Base-by-base conservation (phyloP, 2,888 invertebrate genomes). In the Drosophila suboccidentalis region DNA sequence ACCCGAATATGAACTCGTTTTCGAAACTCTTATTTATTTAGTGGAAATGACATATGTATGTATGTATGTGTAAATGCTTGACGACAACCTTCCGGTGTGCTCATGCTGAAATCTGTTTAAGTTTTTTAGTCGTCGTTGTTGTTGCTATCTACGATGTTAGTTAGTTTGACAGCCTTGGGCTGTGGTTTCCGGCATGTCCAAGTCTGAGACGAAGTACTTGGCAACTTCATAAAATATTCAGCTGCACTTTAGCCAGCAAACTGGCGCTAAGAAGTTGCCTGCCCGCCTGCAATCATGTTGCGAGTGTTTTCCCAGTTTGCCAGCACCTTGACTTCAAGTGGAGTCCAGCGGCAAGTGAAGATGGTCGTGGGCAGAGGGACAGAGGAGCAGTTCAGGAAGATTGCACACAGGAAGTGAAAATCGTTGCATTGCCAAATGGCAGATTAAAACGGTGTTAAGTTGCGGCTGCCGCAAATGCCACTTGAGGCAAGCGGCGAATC, bases 201-300 rank as follows among this genome's bases (percentile, higher is more conserved):
- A 72, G 78, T 78, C 41, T 32, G 75, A 86, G 78, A 83, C 79
- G 79, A 79, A 87, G 90, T 81, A 68, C 85, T 87, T 77, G 77
- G 73, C 83, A 87, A 90, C 72, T 90, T 88, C 78, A 81, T 88
- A 81, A 90, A 90, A 88, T 88, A 88, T 90, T 90, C 90, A 90
- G 79, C 76, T 86, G 90, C 89, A 88, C 90, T 88, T 90, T 83
- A 78, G 73, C 76, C 77, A 68, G 73, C 49, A 89, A 78, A 78
- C 78, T 72, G 86, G 69, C 75, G 79, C 72, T 88, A 88, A 86
- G 90, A 88, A 88, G 72, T 87, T 86, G 90, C 85, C 47, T 63
- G 49, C 44, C 19, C 32, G 44, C 44, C 68, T 67, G 71, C 74
- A 83, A 86, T 89, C 82, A 88, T 75, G 83, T 76, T 74, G 46